Percentiles rank a stretch among this genome's conserved stretches.
Evolutionary conservation across 2,113 vertebrate genomes (phyloP).

Genomic region (Aplodontia rufa): DNA sequence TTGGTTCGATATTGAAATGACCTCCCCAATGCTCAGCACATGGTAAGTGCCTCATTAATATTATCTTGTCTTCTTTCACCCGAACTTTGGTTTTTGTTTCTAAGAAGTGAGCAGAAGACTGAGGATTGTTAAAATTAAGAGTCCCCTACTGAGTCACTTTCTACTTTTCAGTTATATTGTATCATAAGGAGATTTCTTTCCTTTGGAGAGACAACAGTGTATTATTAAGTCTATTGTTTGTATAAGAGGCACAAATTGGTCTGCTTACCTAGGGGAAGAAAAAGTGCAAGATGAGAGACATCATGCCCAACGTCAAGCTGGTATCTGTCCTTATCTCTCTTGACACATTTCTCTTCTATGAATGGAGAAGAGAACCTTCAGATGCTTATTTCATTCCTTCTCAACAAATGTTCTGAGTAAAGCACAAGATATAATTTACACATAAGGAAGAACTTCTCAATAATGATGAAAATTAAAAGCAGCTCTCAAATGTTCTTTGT

Average conservation of each 20-base stretch:
- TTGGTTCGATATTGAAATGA: background rate
- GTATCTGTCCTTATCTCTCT: constrained; percentile 1
- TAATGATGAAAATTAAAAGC: constrained; percentile 34
- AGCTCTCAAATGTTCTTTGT: background rate
- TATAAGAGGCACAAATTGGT: background rate
- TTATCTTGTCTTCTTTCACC: constrained; percentile 4
- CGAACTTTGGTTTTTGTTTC: constrained; percentile 6
- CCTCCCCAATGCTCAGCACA: background rate
- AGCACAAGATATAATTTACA: constrained; percentile 30
- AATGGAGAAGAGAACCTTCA: constrained; percentile 15
- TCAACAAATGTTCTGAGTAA: constrained; percentile 36
- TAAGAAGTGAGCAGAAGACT: background rate
- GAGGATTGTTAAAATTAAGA: background rate
- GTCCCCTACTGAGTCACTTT: background rate
- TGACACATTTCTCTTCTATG: constrained; percentile 21
- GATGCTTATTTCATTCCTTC: background rate
- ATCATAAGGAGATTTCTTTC: background rate
- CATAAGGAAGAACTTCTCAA: constrained; percentile 1
- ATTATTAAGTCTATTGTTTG: constrained; percentile 29
- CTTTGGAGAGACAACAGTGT: background rate
- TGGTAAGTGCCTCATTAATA: background rate
- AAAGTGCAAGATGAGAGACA: background rate
- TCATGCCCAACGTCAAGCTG: background rate
- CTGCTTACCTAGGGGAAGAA: background rate
- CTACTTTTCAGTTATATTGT: background rate